Evolutionary conservation across 2,888 invertebrate species (phyloP).

Genomic region (Endotricha flammealis): DNA sequence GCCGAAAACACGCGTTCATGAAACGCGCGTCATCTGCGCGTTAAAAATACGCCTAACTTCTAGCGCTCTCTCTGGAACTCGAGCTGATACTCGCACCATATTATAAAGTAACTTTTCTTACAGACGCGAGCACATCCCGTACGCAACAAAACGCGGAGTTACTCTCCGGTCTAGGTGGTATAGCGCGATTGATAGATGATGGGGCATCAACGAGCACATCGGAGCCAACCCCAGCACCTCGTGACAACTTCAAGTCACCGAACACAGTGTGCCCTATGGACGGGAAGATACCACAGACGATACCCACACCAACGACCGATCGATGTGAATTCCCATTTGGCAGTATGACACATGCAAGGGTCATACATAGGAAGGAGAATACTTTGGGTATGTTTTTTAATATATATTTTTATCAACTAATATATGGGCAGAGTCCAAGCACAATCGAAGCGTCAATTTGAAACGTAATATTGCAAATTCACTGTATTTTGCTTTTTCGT

Average conservation of each 20-base stretch:
- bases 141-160: slow-evolving; percentile 52
- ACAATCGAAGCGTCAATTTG: too few species aligned
- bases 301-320: slow-evolving; percentile 75
- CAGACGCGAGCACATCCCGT: slow-evolving; percentile 60
- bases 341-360: slow-evolving; percentile 94
- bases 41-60: too few species aligned
- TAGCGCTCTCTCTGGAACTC: too few species aligned
- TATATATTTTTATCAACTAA: too few species aligned
- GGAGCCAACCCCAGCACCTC: slow-evolving; percentile 30
- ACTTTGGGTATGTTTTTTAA: slow-evolving; percentile 58
- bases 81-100: too few species aligned
- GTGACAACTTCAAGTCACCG: slow-evolving; percentile 84
- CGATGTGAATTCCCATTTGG: slow-evolving; percentile 89
- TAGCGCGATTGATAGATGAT: slow-evolving; percentile 52
- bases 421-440: too few species aligned
- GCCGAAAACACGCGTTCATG: too few species aligned
- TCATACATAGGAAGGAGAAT: slow-evolving; percentile 86
- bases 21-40: too few species aligned
- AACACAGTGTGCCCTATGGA: slow-evolving; percentile 93
- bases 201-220: slow-evolving; percentile 36
- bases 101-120: too few species aligned
- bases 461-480: too few species aligned
- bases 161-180: slow-evolving; percentile 55
- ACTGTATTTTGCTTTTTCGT: too few species aligned
- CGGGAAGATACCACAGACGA: slow-evolving; percentile 81